Percentiles rank a stretch among this genome's conserved stretches.
These are phyloP conservation scores for Lysiphlebus fabarum DNA, from an alignment of 1,140 invertebrate genomes.

Conservation along the genomic window DNA sequence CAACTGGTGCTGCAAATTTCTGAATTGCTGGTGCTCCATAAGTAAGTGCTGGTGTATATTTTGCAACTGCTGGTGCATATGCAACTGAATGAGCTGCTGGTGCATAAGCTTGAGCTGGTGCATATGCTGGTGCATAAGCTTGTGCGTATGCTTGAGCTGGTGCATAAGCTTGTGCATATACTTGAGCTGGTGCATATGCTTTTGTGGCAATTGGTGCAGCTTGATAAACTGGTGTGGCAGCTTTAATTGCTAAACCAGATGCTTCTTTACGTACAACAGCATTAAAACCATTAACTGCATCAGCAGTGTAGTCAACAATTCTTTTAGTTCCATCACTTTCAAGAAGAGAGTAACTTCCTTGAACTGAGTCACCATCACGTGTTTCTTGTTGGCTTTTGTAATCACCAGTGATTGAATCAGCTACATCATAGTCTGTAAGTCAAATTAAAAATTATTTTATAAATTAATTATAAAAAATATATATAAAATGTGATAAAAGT, in stretches of 20 bases:
- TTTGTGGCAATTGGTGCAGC: no score
- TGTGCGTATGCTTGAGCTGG: no score
- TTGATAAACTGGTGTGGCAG: neutral
- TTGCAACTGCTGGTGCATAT: neutral
- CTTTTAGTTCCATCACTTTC: conserved; percentile 67
- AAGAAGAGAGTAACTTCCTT: conserved; percentile 59
- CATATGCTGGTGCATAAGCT: no score
- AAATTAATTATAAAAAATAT: no score
- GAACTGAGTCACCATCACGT: conserved; percentile 55
- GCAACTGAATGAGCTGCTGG: no score
- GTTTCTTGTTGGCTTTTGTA: conserved; percentile 57
- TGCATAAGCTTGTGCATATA: no score
- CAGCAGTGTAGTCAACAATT: conserved; percentile 44
- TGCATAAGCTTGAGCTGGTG: no score
- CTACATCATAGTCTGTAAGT: conserved; percentile 56
- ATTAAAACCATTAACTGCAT: conserved; percentile 44
- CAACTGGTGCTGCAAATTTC: neutral
- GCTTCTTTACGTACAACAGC: conserved; percentile 33
- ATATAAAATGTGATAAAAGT: no score
- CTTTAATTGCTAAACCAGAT: conserved; percentile 17
- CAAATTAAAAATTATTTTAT: no score
- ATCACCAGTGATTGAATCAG: conserved; percentile 55
- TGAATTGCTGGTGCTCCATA: no score
- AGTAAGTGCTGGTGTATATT: neutral
- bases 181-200: no score